Base-by-base conservation (phyloP, 2,113 vertebrate genomes). In the Phasianus colchicus region DNA sequence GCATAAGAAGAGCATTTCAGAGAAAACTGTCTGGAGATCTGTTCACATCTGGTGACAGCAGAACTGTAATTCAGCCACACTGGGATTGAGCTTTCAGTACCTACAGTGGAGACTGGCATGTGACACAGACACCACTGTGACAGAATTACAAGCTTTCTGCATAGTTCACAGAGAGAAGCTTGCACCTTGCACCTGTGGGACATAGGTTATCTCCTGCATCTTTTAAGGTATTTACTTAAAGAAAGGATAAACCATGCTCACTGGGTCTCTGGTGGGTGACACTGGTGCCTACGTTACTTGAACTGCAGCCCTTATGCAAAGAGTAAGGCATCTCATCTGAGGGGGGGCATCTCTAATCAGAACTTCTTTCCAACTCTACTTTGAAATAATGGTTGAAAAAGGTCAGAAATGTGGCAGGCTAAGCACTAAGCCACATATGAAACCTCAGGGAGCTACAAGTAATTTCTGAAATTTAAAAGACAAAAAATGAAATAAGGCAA, bases 51-150 rank as follows among this genome's bases (percentile, higher is more conserved):
- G 55, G 16, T 0, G 0, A 52, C 11, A 86, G 42, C 24, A 78
- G n/a, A 93, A 52, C 34, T 32, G 32, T 43, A 69, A 47, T 64
- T 45, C 27, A 58, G 29, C 43, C 61, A 17, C 20, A 19, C 34
- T 90, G 36, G 30, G 11, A 48, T 83, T 86, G 48, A 83, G 18
- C 14, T 63, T 43, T 76, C 22, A 30, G 30, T 42, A 30, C 16
- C 86, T 81, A 21, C 21, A 58, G 1, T 14, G 40, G 15, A 65
- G 60, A 60, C 0, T 64, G 38, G 25, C n/a, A 61, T 0, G 0
- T 57, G 60, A 16, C 48, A 50, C 27, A 54, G 52, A 10, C 52
- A 54, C 9, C 15, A 30, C 52, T 86, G 29, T 80, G 25, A 47
- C 10, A 75, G 4, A 13, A 40, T 18, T 29, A 0, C 13, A 21